Evolutionary conservation across 1,140 invertebrate species (phyloP).

Genomic region (Drosophila obscura): DNA sequence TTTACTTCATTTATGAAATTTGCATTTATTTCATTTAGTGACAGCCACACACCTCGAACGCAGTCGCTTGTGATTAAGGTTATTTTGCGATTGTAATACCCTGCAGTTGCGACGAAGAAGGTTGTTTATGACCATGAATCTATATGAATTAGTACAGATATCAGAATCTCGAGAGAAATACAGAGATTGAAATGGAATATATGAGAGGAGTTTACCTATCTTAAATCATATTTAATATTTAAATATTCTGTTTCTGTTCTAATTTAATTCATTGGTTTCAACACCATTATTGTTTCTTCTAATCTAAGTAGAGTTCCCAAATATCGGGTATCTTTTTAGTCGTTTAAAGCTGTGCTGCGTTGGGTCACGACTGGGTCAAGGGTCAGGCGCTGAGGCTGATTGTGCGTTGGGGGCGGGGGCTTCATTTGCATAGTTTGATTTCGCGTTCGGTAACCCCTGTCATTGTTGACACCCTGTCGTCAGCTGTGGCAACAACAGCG

Average conservation of each 20-base stretch:
- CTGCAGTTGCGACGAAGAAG: background rate
- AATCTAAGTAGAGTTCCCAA: too few species aligned
- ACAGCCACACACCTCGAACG: constrained; percentile 40
- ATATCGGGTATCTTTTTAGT: too few species aligned
- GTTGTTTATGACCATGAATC: background rate
- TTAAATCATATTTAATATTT: too few species aligned
- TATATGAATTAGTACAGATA: too few species aligned
- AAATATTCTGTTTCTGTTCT: too few species aligned
- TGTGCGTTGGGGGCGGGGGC: background rate
- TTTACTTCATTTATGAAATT: constrained; percentile 73
- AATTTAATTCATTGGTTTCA: too few species aligned
- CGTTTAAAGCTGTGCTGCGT: background rate
- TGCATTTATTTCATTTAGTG: constrained; percentile 71
- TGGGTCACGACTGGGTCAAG: background rate
- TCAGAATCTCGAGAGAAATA: too few species aligned
- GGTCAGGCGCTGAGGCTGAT: too few species aligned
- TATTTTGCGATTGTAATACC: constrained; percentile 4
- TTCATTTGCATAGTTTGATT: constrained; percentile 60
- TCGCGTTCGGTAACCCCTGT: constrained; percentile 20
- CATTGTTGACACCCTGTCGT: constrained; percentile 49
- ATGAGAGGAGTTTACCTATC: too few species aligned
- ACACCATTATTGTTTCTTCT: too few species aligned
- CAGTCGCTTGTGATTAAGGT: constrained; percentile 62
- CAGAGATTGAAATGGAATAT: too few species aligned
- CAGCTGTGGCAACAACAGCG: constrained; percentile 40